Conservation (phyloP, 2,888 invertebrate species). For the Drosophila acutilabella region DNA sequence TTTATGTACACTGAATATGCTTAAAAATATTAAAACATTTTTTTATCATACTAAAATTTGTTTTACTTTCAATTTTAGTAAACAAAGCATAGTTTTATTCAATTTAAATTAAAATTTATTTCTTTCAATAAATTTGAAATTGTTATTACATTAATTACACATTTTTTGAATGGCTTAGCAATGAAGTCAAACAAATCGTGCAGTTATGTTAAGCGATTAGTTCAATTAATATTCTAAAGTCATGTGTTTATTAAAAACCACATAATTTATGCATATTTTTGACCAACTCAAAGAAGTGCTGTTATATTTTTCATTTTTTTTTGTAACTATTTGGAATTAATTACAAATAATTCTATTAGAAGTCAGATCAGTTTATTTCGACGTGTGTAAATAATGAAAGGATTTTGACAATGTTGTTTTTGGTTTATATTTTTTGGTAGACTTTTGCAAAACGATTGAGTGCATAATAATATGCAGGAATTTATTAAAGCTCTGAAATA, state of each 20-base stretch:
- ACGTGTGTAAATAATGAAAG: background rate
- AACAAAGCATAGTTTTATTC: background rate
- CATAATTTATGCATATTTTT: background rate
- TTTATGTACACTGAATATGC: too few species aligned
- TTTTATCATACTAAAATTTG: too few species aligned
- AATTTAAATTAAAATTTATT: background rate
- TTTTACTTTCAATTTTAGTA: too few species aligned
- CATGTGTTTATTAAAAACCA: too few species aligned
- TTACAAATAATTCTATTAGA: background rate
- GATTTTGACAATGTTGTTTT: constrained; percentile 1
- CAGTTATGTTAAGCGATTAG: too few species aligned
- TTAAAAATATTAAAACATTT: too few species aligned
- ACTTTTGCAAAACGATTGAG: constrained; percentile 20
- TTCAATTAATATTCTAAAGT: too few species aligned
- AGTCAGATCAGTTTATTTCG: background rate
- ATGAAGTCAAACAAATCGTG: too few species aligned
- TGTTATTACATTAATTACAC: too few species aligned
- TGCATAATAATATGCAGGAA: constrained; percentile 38
- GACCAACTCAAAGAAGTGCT: background rate
- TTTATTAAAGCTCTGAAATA: constrained; percentile 44
- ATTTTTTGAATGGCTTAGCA: too few species aligned
- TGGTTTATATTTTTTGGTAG: background rate
- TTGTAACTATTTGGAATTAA: background rate
- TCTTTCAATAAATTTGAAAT: background rate
- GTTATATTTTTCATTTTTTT: background rate